Evolutionary conservation across 2,113 vertebrate genomes (phyloP), one percentile per base, ranked within the genome.

Genomic region (Perca schrenkii): DNA sequence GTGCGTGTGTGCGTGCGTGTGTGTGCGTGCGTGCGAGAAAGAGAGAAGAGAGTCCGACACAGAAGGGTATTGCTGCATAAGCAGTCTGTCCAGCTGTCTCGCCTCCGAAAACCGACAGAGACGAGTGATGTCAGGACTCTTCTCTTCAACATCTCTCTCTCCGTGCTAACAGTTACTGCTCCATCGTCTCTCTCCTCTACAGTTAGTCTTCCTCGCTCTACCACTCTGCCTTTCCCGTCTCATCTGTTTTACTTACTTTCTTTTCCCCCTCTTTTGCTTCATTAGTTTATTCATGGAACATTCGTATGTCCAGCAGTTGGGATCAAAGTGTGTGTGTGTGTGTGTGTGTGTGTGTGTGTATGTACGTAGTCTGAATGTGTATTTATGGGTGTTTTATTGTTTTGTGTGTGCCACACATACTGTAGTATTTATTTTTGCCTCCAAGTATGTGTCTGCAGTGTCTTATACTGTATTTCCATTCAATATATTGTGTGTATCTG

Each of bases 31-130:
- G 50, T 43, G 13, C 14, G 54, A 8, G 69, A 16, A 14, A 46
- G 63, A 72, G 34, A 53, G 66, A 52, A 67, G 74, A 69, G 61
- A 67, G 84, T 70, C 73, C 25, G 81, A 87, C 90, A 91, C 85
- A 85, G 85, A 93, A 94, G 93, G 93, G 91, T 92, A 93, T 94
- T 92, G 91, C 91, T 92, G 93, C 80, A 93, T 94, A 93, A 94
- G 92, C 92, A 94, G 91, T 87, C 89, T 91, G 91, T 93, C 89
- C 89, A 88, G 82, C 89, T 93, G 92, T 93, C 91, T 92, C 64
- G 74, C 78, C 79, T 89, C 72, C 22, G 58, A 89, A 81, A 92
- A 83, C 69, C 74, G 10, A 68, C 53, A 0, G 73, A 94, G 87
- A 93, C 89, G 62, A 89, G 84, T 40, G 77, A 77, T 85, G 89